Evolutionary conservation across 1,140 invertebrate genomes (phyloP).

Genomic region (Vollenhovia emeryi): DNA sequence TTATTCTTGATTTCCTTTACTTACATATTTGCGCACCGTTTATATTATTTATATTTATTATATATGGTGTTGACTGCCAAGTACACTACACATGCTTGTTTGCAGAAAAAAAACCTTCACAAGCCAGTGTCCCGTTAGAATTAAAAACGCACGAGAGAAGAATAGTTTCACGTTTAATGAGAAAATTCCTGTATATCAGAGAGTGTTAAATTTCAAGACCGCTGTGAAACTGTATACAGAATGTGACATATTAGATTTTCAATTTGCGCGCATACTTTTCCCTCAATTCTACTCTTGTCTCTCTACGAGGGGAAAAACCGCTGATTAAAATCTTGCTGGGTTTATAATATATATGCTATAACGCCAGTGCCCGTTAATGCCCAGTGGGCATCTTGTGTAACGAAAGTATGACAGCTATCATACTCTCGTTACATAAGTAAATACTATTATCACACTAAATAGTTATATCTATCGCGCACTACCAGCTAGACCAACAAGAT

Average conservation of each 20-base stretch:
- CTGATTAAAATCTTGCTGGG: too few relatives aligned
- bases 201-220: not conserved
- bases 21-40: not conserved
- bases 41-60: constrained; percentile 3
- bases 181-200: not conserved
- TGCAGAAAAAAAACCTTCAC: not conserved
- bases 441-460: too few relatives aligned
- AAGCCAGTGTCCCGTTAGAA: not conserved
- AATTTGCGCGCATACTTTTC: not conserved
- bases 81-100: not conserved
- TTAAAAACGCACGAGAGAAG: too few relatives aligned
- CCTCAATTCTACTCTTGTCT: not conserved
- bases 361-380: too few relatives aligned
- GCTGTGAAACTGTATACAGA: not conserved
- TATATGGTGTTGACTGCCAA: too few relatives aligned
- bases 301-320: too few relatives aligned
- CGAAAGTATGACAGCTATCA: too few relatives aligned
- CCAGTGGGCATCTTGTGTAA: too few relatives aligned
- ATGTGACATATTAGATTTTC: not conserved
- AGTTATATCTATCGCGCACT: too few relatives aligned
- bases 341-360: too few relatives aligned
- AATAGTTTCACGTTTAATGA: not conserved
- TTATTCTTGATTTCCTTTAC: not conserved
- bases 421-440: too few relatives aligned
- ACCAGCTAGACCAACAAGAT: constrained; percentile 34